Conservation (phyloP, 2,113 vertebrate genomes). For the Oncorhynchus clarkii region DNA sequence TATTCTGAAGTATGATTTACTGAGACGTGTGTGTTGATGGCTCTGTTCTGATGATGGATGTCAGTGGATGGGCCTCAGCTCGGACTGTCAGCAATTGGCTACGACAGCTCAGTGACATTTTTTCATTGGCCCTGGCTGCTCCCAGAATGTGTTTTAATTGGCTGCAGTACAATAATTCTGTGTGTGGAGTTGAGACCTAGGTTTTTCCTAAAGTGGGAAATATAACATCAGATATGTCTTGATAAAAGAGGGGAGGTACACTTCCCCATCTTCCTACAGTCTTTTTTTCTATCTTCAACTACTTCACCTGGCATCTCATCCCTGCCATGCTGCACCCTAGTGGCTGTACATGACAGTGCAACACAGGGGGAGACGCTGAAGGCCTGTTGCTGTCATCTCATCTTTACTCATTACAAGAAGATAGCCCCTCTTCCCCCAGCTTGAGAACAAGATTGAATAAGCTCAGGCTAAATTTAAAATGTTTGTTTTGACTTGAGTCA, state of each 20-base stretch:
- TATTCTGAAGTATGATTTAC: not conserved
- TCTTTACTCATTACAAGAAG: constrained; percentile 23
- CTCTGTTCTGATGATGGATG: constrained; percentile 36
- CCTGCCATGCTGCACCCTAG: constrained; percentile 51
- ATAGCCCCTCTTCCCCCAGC: constrained; percentile 18
- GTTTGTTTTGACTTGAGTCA: constrained; percentile 54
- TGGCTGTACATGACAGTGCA: constrained; percentile 25
- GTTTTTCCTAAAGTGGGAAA: not conserved
- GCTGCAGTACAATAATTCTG: constrained; percentile 16
- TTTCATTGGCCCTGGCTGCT: constrained; percentile 19
- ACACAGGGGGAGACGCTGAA: constrained; percentile 2
- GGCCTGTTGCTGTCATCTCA: constrained; percentile 25
- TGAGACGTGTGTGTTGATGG: not conserved
- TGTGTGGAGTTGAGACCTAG: not conserved
- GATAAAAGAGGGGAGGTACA: not conserved
- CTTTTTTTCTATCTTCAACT: no score
- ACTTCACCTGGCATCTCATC: not conserved
- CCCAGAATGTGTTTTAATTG: constrained; percentile 59
- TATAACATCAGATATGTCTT: not conserved
- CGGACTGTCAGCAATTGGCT: constrained; percentile 32
- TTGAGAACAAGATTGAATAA: constrained; percentile 17
- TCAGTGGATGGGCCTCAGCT: constrained; percentile 34
- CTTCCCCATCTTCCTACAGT: no score
- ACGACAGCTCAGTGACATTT: constrained; percentile 39
- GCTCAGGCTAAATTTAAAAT: constrained; percentile 35